Evolutionary conservation across 1,140 invertebrate genomes (phyloP), one percentile per base, ranked within the genome.

Genomic region (Adoxophyes honmai): DNA sequence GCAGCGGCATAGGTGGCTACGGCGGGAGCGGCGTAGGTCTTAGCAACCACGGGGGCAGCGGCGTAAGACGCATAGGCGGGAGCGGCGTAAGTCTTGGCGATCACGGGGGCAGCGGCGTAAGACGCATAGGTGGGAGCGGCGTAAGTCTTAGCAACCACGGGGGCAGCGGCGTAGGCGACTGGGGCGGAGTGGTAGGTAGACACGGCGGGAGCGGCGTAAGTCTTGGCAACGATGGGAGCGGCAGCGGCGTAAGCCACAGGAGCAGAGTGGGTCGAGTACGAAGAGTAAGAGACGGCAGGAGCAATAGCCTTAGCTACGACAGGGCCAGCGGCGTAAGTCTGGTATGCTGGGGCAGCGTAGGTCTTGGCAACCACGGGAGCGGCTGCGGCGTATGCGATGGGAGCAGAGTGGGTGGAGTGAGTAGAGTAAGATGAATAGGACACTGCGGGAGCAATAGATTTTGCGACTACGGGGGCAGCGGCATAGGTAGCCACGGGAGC

Each of bases 341-440:
- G 60, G 64, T 71, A 54, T 59, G 67, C 14, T 61, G 65, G 38
- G 67, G 69, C 59, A 55, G 67, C 67, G 56, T 72, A 76, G 34
- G 69, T 67, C 38, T 53, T 53, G n/a, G 33, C 5, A 11, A 53
- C 21, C 9, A 52, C 28, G 4, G 52, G 52, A 34, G 34, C 68
- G 60, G 72, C 70, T 13, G 68, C 60, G 33, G 60, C 65, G 57
- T 67, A 63, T 8, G 61, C 34, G 14, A 64, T 4, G 8, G 61
- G 65, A 52, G 61, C 58, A 33, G 58, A 37, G 15, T 70, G 67
- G 10, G 44, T 39, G 4, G 57, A 56, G 55, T 56, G 14, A 1
- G 62, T 62, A 1, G 54, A 59, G 34, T 66, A 62, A 8, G 60
- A 62, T 10, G 51, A 52, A 54, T 74, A 75, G 10, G 71, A 62